Evolutionary conservation across 2,113 vertebrate species (phyloP), one percentile per base, ranked within the genome.

Genomic region (Dunckerocampus dactyliophorus): DNA sequence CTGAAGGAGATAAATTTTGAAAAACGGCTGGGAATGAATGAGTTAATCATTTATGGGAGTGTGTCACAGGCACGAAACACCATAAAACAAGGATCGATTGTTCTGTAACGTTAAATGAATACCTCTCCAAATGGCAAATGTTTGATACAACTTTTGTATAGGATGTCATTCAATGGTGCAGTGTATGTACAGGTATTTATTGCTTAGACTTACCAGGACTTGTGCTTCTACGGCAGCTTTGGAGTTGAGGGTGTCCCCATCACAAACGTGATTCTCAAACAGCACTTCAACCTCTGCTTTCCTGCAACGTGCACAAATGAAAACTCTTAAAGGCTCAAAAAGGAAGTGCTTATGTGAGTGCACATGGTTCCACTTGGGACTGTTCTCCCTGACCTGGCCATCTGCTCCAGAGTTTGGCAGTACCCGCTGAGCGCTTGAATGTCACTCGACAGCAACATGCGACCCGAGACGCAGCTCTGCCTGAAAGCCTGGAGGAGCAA

Each of bases 401-500:
- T 76, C 42, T 88, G 75, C 8, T 86, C 85, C 58, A 91, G 63
- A n/a, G 20, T 49, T 55, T 81, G 75, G 46, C 80, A 56, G 51
- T 88, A 83, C 4, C 5, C 53, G 13, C 46, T 69, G 65, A 90
- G 76, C 34, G 67, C 72, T 22, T 55, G 62, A 0, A 60, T 59
- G 28, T 90, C 76, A 47, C 75, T 76, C 9, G 65, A 43, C 1
- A 91, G 76, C 13, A 69, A 13, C 6, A 72, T 71, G 31, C 78
- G 59, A 42, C 71, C 73, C 16, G 52, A 54, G 2, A 50, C 1
- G 64, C 86, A 87, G 63, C 62, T 76, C 51, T 85, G 71, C 42
- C 76, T 82, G 63, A 87, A 90, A 8, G 87, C 87, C 67, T 82
- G 81, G 16, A 92, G 74, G 47, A 92, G 71, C 39, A 91, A 52